Base-by-base conservation (phyloP, 2,888 invertebrate species). In the Agonopterix alstromeriana region DNA sequence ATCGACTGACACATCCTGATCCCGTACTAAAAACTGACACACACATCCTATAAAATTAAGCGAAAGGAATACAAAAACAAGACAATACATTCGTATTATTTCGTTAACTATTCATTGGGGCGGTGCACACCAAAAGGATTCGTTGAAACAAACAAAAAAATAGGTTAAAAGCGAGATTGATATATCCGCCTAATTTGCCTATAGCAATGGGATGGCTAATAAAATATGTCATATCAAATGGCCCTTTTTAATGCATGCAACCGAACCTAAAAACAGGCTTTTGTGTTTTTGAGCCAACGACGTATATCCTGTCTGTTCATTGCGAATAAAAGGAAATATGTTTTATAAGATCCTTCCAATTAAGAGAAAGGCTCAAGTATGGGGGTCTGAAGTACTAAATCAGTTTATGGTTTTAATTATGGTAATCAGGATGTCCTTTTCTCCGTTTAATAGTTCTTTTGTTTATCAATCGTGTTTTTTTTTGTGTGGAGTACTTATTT, bases 131-230 rank as follows among this genome's bases (percentile, higher is more conserved):
- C 65, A 67, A 69, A 73, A 66, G 66, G 61, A 68, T 49, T 48
- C 59, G 52, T 49, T 38, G 9, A 38, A 38, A 38, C 38, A 38
- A 38, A 38, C 12, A 12, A 42, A 70, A 80, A 78, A 71, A 73
- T 52, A 57, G 51, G 51, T 57, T 54, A 56, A 61, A 67, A 65
- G 60, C 48, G 57, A 77, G 86, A 87, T 84, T 83, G 86, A 84
- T 79, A 84, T 86, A 85, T 87, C 87, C 87, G 76, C 73, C 86
- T 87, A 87, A 87, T 87, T 87, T 86, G 82, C 76, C 77, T 83
- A 73, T 69, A 72, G 67, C 59, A 67, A 65, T 65, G 62, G 61
- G 52, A 63, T 63, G 59, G 61, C 70, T 78, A 83, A 83, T 84
- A 82, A 84, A 82, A 81, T 81, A 82, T 81, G 85, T 84, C 86